phyloP scores from a whole-genome alignment of 2,888 invertebrate genomes.

The Yponomeuta plumbellus region DNA sequence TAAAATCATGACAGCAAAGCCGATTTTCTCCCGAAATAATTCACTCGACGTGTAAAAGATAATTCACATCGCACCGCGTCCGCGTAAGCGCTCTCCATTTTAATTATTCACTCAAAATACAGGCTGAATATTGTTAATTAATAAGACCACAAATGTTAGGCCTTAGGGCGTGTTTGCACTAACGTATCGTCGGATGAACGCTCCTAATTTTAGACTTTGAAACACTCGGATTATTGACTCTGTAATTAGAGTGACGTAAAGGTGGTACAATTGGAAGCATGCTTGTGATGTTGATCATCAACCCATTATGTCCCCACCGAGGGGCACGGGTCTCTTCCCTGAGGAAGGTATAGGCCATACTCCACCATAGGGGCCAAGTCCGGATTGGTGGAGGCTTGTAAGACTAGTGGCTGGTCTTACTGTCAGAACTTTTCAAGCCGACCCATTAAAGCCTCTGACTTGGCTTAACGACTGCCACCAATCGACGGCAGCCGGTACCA shows the following conservation, averaged over 20 bases:
- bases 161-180: not conserved
- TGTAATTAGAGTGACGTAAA: not conserved
- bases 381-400: no score
- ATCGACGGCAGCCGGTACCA: no score
- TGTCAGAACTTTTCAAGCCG: no score
- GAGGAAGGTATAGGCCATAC: no score
- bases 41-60: not conserved
- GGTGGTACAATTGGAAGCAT: not conserved
- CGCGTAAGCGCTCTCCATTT: not conserved
- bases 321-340: no score
- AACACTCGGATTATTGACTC: not conserved
- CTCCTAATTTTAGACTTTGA: not conserved
- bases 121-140: not conserved
- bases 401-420: no score
- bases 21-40: not conserved
- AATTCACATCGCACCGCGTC: not conserved
- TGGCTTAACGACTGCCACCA: no score
- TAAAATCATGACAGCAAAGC: not conserved
- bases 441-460: no score
- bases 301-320: no score
- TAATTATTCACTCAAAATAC: not conserved
- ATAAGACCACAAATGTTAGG: not conserved
- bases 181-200: not conserved
- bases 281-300: not conserved
- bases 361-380: no score